Base-by-base conservation (phyloP, 2,113 vertebrate genomes). In the Phylloscopus whistleri region DNA sequence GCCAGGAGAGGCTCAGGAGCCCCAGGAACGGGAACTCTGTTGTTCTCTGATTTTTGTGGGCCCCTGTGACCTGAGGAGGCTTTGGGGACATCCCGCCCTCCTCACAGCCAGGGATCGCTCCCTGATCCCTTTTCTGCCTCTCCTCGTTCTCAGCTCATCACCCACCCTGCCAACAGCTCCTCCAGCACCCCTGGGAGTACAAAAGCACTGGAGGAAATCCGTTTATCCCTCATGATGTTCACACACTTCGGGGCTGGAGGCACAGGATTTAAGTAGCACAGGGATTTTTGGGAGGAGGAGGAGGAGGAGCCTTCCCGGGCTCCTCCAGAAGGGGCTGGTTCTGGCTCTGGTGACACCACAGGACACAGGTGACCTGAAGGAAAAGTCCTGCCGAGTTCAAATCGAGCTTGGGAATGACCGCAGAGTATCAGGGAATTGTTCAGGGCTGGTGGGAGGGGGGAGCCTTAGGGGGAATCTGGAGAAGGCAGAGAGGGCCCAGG, bases 181-280 rank as follows among this genome's bases (percentile, higher is more conserved):
- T 87, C 83, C 81, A 53, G 39, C 79, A 26, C 62, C 78, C 43
- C 59, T 85, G 20, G 11, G 86, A 81, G 94, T 89, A 91, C 89
- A 89, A 77, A 92, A 73, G 56, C 77, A 44, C 90, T 46, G 81
- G 64, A 84, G 44, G 79, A 90, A 94, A 83, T 43, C 33, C 63
- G 22, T 92, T 96, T 59, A 94, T 79, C 68, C 31, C 68, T 95
- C 88, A 96, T 75, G 93, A 94, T 94, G 84, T 85, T 46, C 75
- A 2, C 7, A 2, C 64, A 46, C 64, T 79, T 75, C 73, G 81
- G 77, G 81, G 94, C 77, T 37, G 83, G 67, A 76, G 83, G 82
- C 73, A 26, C 24, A 22, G 74, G 70, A 62, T 87, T 97, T 90
- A 95, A 95, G 87, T 72, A 96, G 93, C 27, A 31, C 72, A 86